Conservation (phyloP, 2,888 invertebrate genomes). For the Spodoptera picta region DNA sequence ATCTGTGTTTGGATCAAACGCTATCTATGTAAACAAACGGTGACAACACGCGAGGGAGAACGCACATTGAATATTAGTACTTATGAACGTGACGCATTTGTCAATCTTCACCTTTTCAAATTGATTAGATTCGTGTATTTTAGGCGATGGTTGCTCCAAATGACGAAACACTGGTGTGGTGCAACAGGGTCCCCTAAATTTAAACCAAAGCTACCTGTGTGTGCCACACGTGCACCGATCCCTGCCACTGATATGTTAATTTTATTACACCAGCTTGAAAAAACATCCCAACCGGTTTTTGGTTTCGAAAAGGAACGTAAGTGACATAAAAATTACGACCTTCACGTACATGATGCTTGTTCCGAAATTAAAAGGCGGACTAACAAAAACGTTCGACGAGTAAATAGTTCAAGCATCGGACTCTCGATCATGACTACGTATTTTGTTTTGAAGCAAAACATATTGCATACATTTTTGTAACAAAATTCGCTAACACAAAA, state of each 20-base stretch:
- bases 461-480: slow-evolving; percentile 65
- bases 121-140: not conserved
- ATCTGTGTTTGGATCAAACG: slow-evolving; percentile 39
- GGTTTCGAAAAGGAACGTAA: slow-evolving; percentile 82
- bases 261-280: slow-evolving; percentile 84
- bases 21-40: slow-evolving; percentile 47
- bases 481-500: slow-evolving; percentile 56
- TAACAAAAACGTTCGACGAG: slow-evolving; percentile 63
- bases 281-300: slow-evolving; percentile 84
- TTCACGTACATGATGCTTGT: slow-evolving; percentile 70
- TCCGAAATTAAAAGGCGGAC: slow-evolving; percentile 64
- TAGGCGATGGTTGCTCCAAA: slow-evolving; percentile 9
- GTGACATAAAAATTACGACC: slow-evolving; percentile 82
- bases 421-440: slow-evolving; percentile 43
- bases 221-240: slow-evolving; percentile 74
- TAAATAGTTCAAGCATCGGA: slow-evolving; percentile 49
- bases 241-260: slow-evolving; percentile 83
- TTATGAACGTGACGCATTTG: no score
- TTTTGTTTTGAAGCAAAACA: slow-evolving; percentile 62
- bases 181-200: slow-evolving; percentile 61
- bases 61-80: no score
- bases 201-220: slow-evolving; percentile 52
- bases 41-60: slow-evolving; percentile 27
- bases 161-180: slow-evolving; percentile 23
- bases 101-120: no score